Evolutionary conservation across 2,113 vertebrate species (phyloP).

Genomic region (Ptilonorhynchus violaceus): DNA sequence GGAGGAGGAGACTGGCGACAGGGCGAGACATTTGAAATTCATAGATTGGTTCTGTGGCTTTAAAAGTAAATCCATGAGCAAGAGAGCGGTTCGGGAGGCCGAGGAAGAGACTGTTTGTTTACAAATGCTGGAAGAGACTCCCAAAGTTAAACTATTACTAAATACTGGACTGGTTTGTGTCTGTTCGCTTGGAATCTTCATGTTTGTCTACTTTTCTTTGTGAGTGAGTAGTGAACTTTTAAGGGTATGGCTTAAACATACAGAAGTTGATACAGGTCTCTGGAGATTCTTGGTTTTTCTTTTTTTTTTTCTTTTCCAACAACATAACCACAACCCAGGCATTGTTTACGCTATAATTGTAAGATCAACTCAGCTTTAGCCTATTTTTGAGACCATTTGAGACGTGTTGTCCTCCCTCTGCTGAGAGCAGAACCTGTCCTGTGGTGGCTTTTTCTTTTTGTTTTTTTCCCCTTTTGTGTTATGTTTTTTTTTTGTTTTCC

Average conservation of each 20-base stretch:
- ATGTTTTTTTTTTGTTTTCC: not conserved
- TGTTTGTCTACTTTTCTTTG: constrained; percentile 97
- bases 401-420: constrained; percentile 46
- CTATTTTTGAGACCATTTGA: constrained; percentile 63
- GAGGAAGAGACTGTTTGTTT: constrained; percentile 81
- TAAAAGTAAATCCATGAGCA: constrained; percentile 76
- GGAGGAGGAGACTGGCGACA: constrained; percentile 32
- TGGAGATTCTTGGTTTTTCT: constrained; percentile 36
- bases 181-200: constrained; percentile 90
- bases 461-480: not conserved
- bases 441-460: constrained; percentile 14
- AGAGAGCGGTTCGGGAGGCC: constrained; percentile 67
- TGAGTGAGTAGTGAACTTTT: constrained; percentile 73
- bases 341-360: constrained; percentile 77
- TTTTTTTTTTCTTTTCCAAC: not conserved
- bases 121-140: constrained; percentile 91
- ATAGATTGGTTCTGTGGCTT: constrained; percentile 89
- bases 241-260: constrained; percentile 68
- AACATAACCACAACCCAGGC: constrained; percentile 70
- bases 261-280: constrained; percentile 71
- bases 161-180: constrained; percentile 85
- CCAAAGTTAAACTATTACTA: constrained; percentile 84
- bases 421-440: constrained; percentile 53
- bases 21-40: constrained; percentile 70
- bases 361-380: constrained; percentile 68